phyloP scores from a whole-genome alignment of 2,888 invertebrate species.

The Papilio protenor region DNA sequence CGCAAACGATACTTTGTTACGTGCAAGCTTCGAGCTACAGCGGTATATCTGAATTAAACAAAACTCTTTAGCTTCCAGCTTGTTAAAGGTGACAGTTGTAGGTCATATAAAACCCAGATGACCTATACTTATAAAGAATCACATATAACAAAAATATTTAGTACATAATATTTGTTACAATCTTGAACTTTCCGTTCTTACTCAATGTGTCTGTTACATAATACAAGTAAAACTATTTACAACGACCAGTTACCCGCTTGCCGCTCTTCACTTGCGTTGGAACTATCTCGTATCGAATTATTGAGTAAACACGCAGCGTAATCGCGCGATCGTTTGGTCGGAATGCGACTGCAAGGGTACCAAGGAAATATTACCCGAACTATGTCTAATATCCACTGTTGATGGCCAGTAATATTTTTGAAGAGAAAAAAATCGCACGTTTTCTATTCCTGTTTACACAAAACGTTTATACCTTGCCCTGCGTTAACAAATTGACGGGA shows the following conservation, averaged over 20 bases:
- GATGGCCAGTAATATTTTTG: slow-evolving; percentile 62
- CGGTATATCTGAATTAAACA: background rate
- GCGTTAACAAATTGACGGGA: slow-evolving; percentile 41
- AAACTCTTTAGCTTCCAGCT: background rate
- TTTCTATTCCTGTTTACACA: slow-evolving; percentile 45
- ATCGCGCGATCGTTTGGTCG: slow-evolving; percentile 77
- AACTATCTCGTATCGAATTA: slow-evolving; percentile 78
- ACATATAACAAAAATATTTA: no score
- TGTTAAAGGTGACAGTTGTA: background rate
- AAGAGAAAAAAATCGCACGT: slow-evolving; percentile 43
- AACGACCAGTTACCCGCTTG: slow-evolving; percentile 49
- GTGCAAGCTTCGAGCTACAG: slow-evolving; percentile 10
- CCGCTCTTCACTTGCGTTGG: slow-evolving; percentile 52
- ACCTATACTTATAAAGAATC: no score
- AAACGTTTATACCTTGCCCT: slow-evolving; percentile 30
- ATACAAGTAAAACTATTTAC: background rate
- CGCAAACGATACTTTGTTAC: slow-evolving; percentile 66
- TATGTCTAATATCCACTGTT: slow-evolving; percentile 71
- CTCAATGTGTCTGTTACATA: background rate
- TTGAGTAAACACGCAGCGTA: slow-evolving; percentile 82
- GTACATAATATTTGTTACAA: no score
- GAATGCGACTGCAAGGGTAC: slow-evolving; percentile 73
- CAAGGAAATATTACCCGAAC: slow-evolving; percentile 70
- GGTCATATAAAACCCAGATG: background rate
- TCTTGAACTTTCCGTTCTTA: background rate